Evolutionary conservation across 1,140 invertebrate genomes (phyloP).

Genomic region (Bathynomus jamesi): DNA sequence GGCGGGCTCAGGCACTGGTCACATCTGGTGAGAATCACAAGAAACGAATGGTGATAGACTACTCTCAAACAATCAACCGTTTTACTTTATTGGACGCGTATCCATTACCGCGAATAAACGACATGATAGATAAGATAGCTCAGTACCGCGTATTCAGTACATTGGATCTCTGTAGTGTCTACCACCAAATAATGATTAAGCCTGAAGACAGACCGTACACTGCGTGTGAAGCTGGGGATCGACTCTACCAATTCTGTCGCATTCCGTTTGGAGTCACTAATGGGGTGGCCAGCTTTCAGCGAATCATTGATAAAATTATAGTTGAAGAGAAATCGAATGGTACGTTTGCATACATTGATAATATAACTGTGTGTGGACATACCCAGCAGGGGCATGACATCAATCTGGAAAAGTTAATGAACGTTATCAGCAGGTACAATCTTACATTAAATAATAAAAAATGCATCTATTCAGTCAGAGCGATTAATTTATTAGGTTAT

Average conservation of each 20-base stretch:
- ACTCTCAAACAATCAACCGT: neutral
- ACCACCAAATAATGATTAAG: neutral
- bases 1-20: neutral
- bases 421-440: neutral
- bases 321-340: neutral
- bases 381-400: neutral
- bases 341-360: conserved; percentile 10
- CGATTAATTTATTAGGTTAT: neutral
- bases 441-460: neutral
- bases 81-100: neutral
- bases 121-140: neutral
- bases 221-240: conserved; percentile 25
- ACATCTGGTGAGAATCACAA: neutral
- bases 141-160: too few species aligned
- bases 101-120: neutral
- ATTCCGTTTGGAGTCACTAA: conserved; percentile 38
- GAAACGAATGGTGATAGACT: neutral
- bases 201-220: conserved; percentile 23
- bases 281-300: conserved; percentile 21
- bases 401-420: neutral
- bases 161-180: too few species aligned
- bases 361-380: conserved; percentile 8
- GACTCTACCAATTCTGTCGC: conserved; percentile 21
- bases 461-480: neutral
- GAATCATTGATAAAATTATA: conserved; percentile 10